Conservation (phyloP, 2,113 vertebrate genomes). For the Propithecus coquereli region DNA sequence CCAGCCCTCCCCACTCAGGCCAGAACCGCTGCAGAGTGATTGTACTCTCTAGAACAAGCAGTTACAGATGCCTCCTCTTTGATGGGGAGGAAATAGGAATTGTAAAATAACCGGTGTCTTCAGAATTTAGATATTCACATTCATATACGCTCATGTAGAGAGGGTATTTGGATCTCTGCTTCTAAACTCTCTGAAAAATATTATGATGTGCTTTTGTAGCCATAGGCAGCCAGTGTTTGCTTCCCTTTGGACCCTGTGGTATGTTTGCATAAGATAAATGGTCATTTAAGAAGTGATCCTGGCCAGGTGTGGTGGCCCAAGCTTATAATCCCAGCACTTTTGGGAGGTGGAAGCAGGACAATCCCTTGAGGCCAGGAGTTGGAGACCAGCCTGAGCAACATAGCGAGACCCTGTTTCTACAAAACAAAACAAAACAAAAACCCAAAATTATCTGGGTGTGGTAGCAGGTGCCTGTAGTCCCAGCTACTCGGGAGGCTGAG, state of each 20-base stretch:
- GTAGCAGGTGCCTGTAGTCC: no score
- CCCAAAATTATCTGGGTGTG: no score
- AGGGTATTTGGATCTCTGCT: not conserved
- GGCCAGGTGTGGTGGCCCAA: no score
- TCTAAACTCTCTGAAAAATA: not conserved
- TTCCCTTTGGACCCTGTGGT: not conserved
- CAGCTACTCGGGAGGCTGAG: no score
- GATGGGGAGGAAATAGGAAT: not conserved
- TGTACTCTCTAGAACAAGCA: not conserved
- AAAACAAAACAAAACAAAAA: no score
- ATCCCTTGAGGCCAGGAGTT: no score
- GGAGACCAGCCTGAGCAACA: no score
- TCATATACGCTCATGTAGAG: not conserved
- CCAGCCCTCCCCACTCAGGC: not conserved
- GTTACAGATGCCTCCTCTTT: not conserved
- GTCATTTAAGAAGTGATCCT: not conserved
- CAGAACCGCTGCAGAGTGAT: not conserved
- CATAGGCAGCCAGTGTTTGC: not conserved
- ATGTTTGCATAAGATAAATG: not conserved
- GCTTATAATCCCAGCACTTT: no score
- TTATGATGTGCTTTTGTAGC: not conserved
- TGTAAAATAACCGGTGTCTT: not conserved
- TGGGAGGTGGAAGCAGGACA: no score
- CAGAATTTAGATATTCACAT: not conserved
- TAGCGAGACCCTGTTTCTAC: no score